Percentiles rank a stretch among this genome's conserved stretches.
These are phyloP conservation scores for Machimus atricapillus DNA, from an alignment of 2,888 invertebrate species.

Conservation along the genomic window DNA sequence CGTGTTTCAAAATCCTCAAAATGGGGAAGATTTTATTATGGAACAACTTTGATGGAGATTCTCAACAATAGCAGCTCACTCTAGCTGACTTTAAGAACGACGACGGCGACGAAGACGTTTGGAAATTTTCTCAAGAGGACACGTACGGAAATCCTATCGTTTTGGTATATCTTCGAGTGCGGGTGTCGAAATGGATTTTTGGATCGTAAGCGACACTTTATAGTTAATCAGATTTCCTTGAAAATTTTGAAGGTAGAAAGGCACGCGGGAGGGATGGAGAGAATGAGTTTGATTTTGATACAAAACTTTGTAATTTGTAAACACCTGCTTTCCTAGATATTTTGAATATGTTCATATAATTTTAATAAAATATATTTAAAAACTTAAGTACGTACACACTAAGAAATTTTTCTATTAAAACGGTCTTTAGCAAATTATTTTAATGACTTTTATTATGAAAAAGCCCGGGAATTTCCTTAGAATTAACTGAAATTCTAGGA, in stretches of 20 bases:
- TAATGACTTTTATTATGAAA: too few species aligned
- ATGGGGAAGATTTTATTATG: conserved; percentile 31
- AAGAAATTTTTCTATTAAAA: too few species aligned
- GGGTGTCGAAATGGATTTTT: background rate
- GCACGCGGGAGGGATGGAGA: too few species aligned
- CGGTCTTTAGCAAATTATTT: too few species aligned
- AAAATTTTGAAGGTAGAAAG: background rate
- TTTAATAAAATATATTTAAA: too few species aligned
- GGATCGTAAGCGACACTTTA: background rate
- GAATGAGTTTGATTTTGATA: too few species aligned
- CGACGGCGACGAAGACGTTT: background rate
- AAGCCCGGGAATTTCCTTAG: too few species aligned
- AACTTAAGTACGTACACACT: too few species aligned
- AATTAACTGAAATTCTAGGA: too few species aligned
- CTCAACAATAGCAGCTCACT: background rate
- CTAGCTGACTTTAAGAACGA: conserved; percentile 1
- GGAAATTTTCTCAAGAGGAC: background rate
- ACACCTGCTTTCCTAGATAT: too few species aligned
- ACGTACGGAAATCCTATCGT: background rate
- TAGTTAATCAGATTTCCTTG: background rate
- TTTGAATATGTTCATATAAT: too few species aligned
- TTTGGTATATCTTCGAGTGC: background rate
- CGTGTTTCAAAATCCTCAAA: background rate
- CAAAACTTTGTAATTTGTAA: too few species aligned
- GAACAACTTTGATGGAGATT: conserved; percentile 28